Evolutionary conservation across 2,113 vertebrate species (phyloP), one percentile per base, ranked within the genome.

Genomic region (Aspidoscelis tigris): DNA sequence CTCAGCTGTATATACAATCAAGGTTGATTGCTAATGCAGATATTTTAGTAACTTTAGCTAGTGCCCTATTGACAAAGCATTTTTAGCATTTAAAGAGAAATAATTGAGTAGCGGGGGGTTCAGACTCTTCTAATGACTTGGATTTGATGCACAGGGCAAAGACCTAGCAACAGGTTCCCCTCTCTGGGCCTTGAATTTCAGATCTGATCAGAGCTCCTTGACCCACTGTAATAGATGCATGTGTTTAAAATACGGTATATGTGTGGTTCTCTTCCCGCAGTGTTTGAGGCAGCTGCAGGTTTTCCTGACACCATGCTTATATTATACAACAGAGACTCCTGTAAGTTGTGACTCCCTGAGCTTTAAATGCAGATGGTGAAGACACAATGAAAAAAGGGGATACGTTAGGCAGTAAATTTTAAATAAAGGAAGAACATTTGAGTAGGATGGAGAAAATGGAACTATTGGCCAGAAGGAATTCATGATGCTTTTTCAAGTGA

Each of bases 61-160:
- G 69, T 74, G 83, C 77, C 58, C 44, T 85, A 73, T 85, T 80
- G 83, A 73, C 58, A 55, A 80, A 80, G 83, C 58, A 33, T 33
- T 74, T 85, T 85, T 80, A 85, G 70, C 61, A 85, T 80, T 85
- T 70, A 85, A 43, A 80, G 72, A 78, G 70, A 85, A 85, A 74
- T 74, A 85, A 85, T 85, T 80, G 78, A 66, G 69, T 58, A 80
- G 58, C 33, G 71, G 58, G 58, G n/a, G 83, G 79, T 85, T 53
- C 77, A 80, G 58, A 41, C 71, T 85, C 61, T 79, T 66, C 70
- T 66, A 74, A 85, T 85, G 83, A 80, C 69, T 70, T 85, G 53
- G 65, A 65, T 85, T 85, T 84, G 70, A 50, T 85, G 80, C 66
- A 61, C 55, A 66, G n/a, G 76, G 80, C 44, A 73, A 66, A 61